Percentiles rank a stretch among this genome's conserved stretches.
Conservation (phyloP, 2,888 invertebrate genomes). For the Pollenia angustigena region DNA sequence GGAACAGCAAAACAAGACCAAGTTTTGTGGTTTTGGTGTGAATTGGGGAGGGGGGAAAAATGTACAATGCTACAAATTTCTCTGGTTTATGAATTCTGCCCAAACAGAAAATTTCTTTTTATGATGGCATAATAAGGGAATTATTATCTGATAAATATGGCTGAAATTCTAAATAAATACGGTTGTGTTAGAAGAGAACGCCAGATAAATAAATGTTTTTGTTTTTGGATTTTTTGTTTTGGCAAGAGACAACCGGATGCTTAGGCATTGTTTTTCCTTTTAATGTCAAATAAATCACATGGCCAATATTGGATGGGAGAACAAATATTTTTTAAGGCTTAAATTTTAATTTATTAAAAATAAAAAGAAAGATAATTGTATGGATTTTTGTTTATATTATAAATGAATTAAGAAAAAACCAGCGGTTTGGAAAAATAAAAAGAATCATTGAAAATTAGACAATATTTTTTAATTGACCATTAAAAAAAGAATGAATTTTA, state of each 20-base stretch:
- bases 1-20: neutral
- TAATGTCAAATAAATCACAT: slow-evolving; percentile 1
- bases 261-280: neutral
- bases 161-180: slow-evolving; percentile 20
- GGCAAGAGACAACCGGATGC: slow-evolving; percentile 1
- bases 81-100: neutral
- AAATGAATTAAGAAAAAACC: too few species aligned
- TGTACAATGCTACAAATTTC: slow-evolving; percentile 29
- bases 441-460: too few species aligned
- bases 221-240: neutral
- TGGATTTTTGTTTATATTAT: too few species aligned
- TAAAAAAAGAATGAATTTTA: too few species aligned
- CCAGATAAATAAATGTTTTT: neutral
- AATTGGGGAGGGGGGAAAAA: neutral
- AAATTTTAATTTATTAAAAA: too few species aligned
- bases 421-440: too few species aligned
- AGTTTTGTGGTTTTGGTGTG: slow-evolving; percentile 19
- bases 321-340: neutral
- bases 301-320: neutral
- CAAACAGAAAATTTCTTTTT: neutral
- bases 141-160: slow-evolving; percentile 39
- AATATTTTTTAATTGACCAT: too few species aligned
- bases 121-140: slow-evolving; percentile 28
- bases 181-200: slow-evolving; percentile 4
- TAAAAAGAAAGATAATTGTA: too few species aligned